These are phyloP conservation scores for Heliconius himera DNA, from an alignment of 1,140 invertebrate species.

Conservation along the genomic window DNA sequence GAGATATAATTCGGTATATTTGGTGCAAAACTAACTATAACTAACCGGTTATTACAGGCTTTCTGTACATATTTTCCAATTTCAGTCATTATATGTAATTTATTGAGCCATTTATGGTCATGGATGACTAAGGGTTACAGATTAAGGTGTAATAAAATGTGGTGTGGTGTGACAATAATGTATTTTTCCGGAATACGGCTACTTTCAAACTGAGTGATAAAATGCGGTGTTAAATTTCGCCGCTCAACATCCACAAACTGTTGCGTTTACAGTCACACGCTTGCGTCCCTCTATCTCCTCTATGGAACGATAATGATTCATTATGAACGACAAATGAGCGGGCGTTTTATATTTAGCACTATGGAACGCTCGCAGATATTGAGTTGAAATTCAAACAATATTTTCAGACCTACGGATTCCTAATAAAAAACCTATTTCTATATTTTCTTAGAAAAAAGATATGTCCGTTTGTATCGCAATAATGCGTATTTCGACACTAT, in stretches of 20 bases:
- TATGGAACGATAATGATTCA: background rate
- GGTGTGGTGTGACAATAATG: background rate
- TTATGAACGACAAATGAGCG: background rate
- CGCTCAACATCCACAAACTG: too few species aligned
- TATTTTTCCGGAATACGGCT: background rate
- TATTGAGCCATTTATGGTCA: background rate
- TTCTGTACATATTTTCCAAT: background rate
- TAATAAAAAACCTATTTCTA: too few species aligned
- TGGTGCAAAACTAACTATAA: background rate
- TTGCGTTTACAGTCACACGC: too few species aligned
- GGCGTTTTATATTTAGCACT: background rate
- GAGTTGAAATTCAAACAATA: too few species aligned
- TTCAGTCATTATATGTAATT: background rate
- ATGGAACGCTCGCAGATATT: background rate
- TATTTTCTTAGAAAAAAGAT: too few species aligned
- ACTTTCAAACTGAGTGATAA: background rate
- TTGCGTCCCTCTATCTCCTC: background rate
- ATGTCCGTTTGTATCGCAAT: too few species aligned
- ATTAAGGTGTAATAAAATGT: background rate
- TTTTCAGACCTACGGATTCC: too few species aligned
- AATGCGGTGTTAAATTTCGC: too few species aligned
- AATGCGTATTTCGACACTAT: too few species aligned
- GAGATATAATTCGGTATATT: background rate
- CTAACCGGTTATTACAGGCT: background rate
- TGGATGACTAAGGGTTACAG: background rate